Evolutionary conservation across 2,888 invertebrate genomes (phyloP), one percentile per base, ranked within the genome.

Genomic region (Drosophila macrothrix): DNA sequence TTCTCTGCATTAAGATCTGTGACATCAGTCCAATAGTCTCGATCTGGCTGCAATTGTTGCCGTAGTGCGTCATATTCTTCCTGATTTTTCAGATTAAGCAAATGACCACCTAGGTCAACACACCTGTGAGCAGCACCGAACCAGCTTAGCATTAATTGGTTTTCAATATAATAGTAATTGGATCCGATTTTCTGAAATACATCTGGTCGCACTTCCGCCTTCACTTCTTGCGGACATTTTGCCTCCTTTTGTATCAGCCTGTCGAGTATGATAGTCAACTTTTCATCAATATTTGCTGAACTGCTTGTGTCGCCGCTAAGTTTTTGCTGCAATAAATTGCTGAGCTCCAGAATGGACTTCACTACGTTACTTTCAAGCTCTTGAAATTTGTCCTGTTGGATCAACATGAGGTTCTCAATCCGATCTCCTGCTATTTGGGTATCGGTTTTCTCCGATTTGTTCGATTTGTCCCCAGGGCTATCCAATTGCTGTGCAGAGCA

Each of bases 281-380:
- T 22, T 3, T 22, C 43, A 22, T 22, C 3, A 1, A 12, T 3
- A 22, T 5, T 6, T 12, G 5, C 3, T 6, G 43, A 22, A 22
- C 12, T 3, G 43, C 12, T 6, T 5, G 0, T 3, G 22, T 43
- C 43, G 22, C 6, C 5, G 1, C 1, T 12, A 0, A 14, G 0
- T 43, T 22, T 43, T 3, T 43, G 5, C 12, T 43, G 43, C 43
- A 43, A 22, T 6, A 14, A 22, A 14, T 6, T 6, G 22, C 22
- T 43, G 1, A 43, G 43, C 6, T 43, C 43, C 12, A 22, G 12
- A 43, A 43, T 43, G 0, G 43, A 43, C 22, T 12, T 43, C 12
- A 22, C 43, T 3, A 43, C 43, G 12, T 43, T 43, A 6, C 43
- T 22, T 43, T 43, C 43, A 14, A 43, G 43, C 12, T 43, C 43